Conservation (phyloP, 30 jellyfish, hydroid and myxozoan species). For the Aurelia sp. region DNA sequence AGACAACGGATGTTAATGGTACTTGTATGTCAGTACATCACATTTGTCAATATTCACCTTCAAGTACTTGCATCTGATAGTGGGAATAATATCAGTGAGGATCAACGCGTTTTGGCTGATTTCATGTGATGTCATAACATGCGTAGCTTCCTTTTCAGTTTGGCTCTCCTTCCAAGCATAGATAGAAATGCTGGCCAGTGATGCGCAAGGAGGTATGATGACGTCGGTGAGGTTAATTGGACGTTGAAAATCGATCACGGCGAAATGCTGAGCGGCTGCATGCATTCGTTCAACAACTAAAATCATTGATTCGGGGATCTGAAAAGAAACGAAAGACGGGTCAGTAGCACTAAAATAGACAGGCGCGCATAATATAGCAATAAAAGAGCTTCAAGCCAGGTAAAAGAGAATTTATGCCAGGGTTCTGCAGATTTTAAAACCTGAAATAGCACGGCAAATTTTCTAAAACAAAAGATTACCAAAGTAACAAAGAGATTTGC, state of each 20-base stretch:
- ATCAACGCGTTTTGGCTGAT: slow-evolving; percentile 72
- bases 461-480: too few species aligned
- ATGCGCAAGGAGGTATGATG: slow-evolving; percentile 82
- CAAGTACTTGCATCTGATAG: slow-evolving; percentile 64
- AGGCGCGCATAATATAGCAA: not conserved
- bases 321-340: not conserved
- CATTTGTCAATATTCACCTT: slow-evolving; percentile 46
- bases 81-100: slow-evolving; percentile 70
- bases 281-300: slow-evolving; percentile 93
- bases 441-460: too few species aligned
- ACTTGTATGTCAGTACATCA: too few species aligned
- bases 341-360: not conserved
- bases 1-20: too few species aligned
- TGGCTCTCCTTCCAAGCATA: slow-evolving; percentile 78
- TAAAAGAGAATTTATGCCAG: too few species aligned
- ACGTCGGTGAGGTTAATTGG: slow-evolving; percentile 80
- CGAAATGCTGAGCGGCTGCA: slow-evolving; percentile 87
- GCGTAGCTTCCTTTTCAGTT: slow-evolving; percentile 73
- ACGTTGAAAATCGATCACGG: slow-evolving; percentile 75
- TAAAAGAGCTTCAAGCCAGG: not conserved
- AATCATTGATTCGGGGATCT: slow-evolving; percentile 79
- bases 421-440: too few species aligned
- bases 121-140: slow-evolving; percentile 68
- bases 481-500: too few species aligned
- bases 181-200: slow-evolving; percentile 71